Evolutionary conservation across 1,140 invertebrate genomes (phyloP).

Genomic region (Drosophila pallidifrons): DNA sequence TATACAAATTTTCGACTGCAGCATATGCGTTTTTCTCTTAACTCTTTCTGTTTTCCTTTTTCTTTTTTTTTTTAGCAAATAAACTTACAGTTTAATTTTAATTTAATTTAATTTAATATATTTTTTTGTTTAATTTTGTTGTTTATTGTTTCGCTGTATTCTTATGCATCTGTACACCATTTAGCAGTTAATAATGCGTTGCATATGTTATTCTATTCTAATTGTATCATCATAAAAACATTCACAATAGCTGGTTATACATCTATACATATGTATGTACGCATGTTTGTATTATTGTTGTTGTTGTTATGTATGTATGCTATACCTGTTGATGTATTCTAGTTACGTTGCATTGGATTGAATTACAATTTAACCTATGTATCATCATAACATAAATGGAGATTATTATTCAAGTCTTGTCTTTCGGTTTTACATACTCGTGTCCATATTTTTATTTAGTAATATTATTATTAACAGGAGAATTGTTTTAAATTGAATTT

Average conservation of each 20-base stretch:
- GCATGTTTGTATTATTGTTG: conserved; percentile 13
- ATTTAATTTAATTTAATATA: conserved; percentile 11
- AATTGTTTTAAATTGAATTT: conserved; percentile 22
- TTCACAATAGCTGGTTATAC: conserved; percentile 55
- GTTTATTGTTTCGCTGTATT: conserved; percentile 35
- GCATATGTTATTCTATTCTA: conserved; percentile 38
- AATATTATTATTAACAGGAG: conserved; percentile 39
- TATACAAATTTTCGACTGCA: conserved; percentile 52
- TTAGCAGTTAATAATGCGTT: conserved; percentile 34
- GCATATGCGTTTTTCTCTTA: conserved; percentile 31
- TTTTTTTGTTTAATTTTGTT: conserved; percentile 1
- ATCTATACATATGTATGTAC: conserved; percentile 40
- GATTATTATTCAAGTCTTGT: conserved; percentile 78
- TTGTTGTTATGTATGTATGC: conserved; percentile 25
- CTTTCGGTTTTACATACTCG: conserved; percentile 50
- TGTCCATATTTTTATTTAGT: conserved; percentile 22
- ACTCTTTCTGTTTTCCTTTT: conserved; percentile 39
- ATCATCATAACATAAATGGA: conserved; percentile 21
- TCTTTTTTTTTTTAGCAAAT: conserved; percentile 56
- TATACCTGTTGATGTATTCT: conserved; percentile 34
- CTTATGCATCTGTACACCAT: conserved; percentile 41
- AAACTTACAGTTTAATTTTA: conserved; percentile 41
- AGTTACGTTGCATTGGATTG: conserved; percentile 47
- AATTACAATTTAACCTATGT: conserved; percentile 68
- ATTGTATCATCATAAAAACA: conserved; percentile 61